Percentiles rank a stretch among this genome's conserved stretches.
These are phyloP conservation scores for Ia io DNA, from an alignment of 2,113 vertebrate species.

Conservation along the genomic window DNA sequence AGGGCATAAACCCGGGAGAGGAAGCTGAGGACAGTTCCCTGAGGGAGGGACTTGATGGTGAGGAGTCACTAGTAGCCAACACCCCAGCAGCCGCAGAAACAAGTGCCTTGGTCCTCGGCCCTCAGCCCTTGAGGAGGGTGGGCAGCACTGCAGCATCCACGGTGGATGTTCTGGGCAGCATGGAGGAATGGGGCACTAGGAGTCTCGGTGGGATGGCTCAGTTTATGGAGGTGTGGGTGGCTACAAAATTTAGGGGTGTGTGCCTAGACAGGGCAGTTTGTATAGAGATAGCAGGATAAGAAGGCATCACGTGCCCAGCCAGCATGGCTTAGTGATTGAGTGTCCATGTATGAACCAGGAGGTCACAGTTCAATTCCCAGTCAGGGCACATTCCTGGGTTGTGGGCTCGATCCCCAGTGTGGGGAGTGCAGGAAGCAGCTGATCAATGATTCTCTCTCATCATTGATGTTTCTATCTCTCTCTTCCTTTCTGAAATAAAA, in stretches of 20 bases:
- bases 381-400: no score
- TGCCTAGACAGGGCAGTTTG: background rate
- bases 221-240: background rate
- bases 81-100: background rate
- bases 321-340: no score
- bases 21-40: background rate
- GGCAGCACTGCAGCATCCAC: background rate
- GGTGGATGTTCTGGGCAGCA: background rate
- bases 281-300: background rate
- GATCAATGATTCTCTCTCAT: no score
- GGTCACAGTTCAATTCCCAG: no score
- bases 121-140: background rate
- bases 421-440: no score
- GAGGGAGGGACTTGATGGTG: background rate
- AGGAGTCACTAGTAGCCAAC: background rate
- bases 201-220: background rate
- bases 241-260: background rate
- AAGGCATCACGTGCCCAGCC: background rate
- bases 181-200: background rate
- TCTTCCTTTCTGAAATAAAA: no score
- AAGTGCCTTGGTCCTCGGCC: background rate
- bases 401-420: no score
- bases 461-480: no score
- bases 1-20: background rate
- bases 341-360: no score